phyloP scores from a whole-genome alignment of 1,140 invertebrate species.

The Cephus cinctus region DNA sequence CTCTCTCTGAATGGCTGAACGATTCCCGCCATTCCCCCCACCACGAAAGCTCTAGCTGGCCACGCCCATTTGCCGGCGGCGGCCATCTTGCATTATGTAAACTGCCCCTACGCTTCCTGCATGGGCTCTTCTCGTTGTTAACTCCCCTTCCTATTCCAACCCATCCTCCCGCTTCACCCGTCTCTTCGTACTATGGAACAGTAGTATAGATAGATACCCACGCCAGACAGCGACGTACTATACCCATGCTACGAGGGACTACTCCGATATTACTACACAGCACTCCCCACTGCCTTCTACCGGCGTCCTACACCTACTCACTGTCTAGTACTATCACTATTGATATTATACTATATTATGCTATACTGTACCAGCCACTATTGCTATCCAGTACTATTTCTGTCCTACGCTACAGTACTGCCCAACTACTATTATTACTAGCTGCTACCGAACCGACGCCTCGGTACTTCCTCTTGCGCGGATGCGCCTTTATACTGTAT shows the following conservation, averaged over 20 bases:
- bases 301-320: no score
- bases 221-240: conserved; percentile 12
- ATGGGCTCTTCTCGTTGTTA: not conserved
- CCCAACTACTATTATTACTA: no score
- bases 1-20: conserved; percentile 35
- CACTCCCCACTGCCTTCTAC: no score
- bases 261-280: no score
- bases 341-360: no score
- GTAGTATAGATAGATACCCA: conserved; percentile 20
- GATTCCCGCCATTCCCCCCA: conserved; percentile 6
- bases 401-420: no score
- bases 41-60: conserved; percentile 18
- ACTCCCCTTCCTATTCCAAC: not conserved
- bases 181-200: not conserved
- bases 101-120: conserved; percentile 22
- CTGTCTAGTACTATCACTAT: no score
- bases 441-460: not conserved
- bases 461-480: no score
- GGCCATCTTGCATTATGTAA: conserved; percentile 41
- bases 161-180: not conserved
- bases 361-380: no score
- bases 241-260: conserved; percentile 5
- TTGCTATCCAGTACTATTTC: no score
- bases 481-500: no score
- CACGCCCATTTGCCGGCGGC: conserved; percentile 25